Conservation (phyloP, 2,888 invertebrate genomes). For the Smittia sp. region DNA sequence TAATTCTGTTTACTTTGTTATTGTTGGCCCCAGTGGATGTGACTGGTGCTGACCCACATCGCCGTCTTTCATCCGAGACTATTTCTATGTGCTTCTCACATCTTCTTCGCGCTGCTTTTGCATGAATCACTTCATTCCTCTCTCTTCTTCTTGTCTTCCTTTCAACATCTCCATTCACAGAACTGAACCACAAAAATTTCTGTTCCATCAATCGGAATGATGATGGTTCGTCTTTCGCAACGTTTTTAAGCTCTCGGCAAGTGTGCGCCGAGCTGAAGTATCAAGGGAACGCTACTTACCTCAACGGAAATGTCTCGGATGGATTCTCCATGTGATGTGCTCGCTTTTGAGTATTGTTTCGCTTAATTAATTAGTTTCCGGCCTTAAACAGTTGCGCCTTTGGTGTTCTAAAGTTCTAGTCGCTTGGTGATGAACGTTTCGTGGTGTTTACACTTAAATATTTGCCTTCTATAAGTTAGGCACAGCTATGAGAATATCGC, state of each 20-base stretch:
- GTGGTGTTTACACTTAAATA: conserved; percentile 27
- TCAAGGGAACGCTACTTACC: not conserved
- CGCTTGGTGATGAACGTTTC: conserved; percentile 16
- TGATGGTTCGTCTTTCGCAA: conserved; percentile 1
- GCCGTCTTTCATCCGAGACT: not conserved
- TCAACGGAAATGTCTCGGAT: conserved; percentile 1
- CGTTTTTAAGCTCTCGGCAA: not conserved
- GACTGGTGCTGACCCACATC: not conserved
- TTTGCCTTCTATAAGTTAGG: conserved; percentile 15
- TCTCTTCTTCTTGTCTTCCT: not conserved
- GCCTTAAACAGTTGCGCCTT: too few species aligned
- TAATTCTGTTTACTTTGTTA: not conserved
- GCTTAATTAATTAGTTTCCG: conserved; percentile 29
- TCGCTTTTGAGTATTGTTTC: conserved; percentile 8
- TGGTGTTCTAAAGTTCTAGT: not conserved
- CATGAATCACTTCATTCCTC: conserved; percentile 9
- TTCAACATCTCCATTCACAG: conserved; percentile 11
- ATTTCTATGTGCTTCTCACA: not conserved
- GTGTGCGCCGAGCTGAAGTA: not conserved
- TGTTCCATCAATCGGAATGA: conserved; percentile 26
- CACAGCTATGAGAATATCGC: conserved; percentile 12
- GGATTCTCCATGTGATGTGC: conserved; percentile 19
- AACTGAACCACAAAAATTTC: conserved; percentile 14
- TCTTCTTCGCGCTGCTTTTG: not conserved
- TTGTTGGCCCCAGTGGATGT: not conserved